Base-by-base conservation (phyloP, 53 echinoderm and acorn worm species). In the Antedon mediterranea region DNA sequence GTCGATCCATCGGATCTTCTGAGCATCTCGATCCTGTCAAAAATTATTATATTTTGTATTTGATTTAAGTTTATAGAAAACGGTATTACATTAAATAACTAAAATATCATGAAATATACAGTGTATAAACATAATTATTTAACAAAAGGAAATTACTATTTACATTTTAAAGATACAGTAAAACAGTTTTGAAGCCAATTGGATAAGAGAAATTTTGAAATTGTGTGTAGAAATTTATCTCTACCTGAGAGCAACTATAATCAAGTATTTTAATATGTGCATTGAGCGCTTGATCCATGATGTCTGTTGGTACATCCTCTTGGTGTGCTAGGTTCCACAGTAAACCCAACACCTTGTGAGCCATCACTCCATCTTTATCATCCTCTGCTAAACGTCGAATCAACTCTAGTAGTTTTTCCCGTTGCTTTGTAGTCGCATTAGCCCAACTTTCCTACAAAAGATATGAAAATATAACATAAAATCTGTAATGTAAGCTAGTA, bases 321-420 rank as follows among this genome's bases (percentile, higher is more conserved):
- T 91, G 91, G 83, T 97, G 97, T 57, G 97, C 97, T 76, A 97
- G 78, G 33, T 92, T 92, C 97, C 97, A 97, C 15, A 97, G 85
- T 4, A 97, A 81, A 75, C 92, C 85, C 15, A 97, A 90, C 71
- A 97, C 97, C 82, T 95, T 97, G 81, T 97, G 97, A 28, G 95
- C 97, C 97, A 97, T 97, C 79, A 97, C 86, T 23, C 97, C 97
- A 79, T 95, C 97, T 71, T 97, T 97, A 86, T 97, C 97, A 43
- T 92, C 97, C 77, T 92, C 97, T 42, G 95, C 95, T 30, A 97
- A 86, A 20, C 97, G 81, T 23, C 97, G 87, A 79, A 97, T 97
- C 78, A 97, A 76, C 80, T 97, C 97, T 26, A 97, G 78, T 4
- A 97, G 88, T 72, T 97, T 97, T 83, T 97, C 97, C 30, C 97